Conservation (phyloP, 2,113 vertebrate genomes). For the Triplophysa siluroides region DNA sequence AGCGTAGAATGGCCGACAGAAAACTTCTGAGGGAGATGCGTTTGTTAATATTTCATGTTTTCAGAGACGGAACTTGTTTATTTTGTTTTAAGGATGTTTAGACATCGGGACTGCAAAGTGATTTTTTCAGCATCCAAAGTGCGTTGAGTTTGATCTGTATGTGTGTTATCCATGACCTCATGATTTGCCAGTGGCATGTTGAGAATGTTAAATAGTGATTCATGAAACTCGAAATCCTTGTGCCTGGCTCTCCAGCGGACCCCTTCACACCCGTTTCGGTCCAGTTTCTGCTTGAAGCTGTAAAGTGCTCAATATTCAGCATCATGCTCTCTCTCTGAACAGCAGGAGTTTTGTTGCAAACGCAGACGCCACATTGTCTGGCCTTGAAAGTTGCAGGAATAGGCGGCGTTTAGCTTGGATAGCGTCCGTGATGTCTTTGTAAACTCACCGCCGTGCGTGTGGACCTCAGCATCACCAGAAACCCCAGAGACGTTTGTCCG, state of each 20-base stretch:
- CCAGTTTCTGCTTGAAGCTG: conserved; percentile 58
- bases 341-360: conserved; percentile 41
- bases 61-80: background rate
- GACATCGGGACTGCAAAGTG: too few relatives aligned
- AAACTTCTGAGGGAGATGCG: background rate
- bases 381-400: conserved; percentile 37
- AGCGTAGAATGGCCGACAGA: background rate
- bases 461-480: conserved; percentile 10
- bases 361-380: conserved; percentile 30
- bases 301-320: conserved; percentile 68
- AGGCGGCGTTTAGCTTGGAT: conserved; percentile 33
- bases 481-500: background rate
- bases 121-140: too few relatives aligned
- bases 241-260: conserved; percentile 54
- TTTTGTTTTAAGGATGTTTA: too few relatives aligned
- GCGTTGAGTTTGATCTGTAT: too few relatives aligned
- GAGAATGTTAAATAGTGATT: conserved; percentile 51
- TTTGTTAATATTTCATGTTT: conserved; percentile 44
- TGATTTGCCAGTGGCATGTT: too few relatives aligned
- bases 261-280: conserved; percentile 56
- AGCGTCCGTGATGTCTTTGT: conserved; percentile 17
- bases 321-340: conserved; percentile 47
- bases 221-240: background rate
- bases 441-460: conserved; percentile 13
- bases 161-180: too few relatives aligned